phyloP scores from a whole-genome alignment of 2,888 invertebrate species.

The Exocentrus adspersus region DNA sequence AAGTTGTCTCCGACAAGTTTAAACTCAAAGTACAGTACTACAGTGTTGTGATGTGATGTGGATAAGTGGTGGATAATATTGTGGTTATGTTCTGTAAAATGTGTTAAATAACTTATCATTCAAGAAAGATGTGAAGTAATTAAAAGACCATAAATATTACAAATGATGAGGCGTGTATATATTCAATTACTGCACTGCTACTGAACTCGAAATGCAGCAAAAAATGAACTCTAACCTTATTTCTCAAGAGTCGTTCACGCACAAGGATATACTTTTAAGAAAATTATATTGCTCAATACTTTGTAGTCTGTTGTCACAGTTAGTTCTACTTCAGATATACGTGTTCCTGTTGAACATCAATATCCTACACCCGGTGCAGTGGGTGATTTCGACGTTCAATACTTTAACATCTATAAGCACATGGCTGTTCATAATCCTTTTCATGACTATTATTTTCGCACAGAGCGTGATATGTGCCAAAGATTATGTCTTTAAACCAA shows the following conservation, averaged over 20 bases:
- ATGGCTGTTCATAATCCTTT: constrained; percentile 72
- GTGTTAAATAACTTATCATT: too few relatives aligned
- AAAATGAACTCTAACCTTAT: constrained; percentile 46
- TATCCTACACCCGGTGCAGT: constrained; percentile 71
- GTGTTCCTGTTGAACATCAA: constrained; percentile 70
- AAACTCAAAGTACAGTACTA: too few relatives aligned
- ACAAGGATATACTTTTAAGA: constrained; percentile 68
- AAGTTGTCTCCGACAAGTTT: too few relatives aligned
- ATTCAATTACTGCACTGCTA: too few relatives aligned
- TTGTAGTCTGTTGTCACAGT: constrained; percentile 58
- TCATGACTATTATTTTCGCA: constrained; percentile 72
- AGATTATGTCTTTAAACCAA: constrained; percentile 71
- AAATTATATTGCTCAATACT: constrained; percentile 67
- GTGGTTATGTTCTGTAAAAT: too few relatives aligned
- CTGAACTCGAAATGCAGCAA: too few relatives aligned
- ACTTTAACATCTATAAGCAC: constrained; percentile 72
- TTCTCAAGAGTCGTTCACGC: constrained; percentile 59
- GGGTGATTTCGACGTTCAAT: constrained; percentile 71
- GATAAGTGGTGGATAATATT: too few relatives aligned
- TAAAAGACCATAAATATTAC: too few relatives aligned
- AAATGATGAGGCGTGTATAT: too few relatives aligned
- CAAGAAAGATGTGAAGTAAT: too few relatives aligned
- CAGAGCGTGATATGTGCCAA: constrained; percentile 79
- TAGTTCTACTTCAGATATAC: constrained; percentile 55
- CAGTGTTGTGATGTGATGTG: too few relatives aligned